Base-by-base conservation (phyloP, 2,888 invertebrate genomes). In the Drepana falcataria region DNA sequence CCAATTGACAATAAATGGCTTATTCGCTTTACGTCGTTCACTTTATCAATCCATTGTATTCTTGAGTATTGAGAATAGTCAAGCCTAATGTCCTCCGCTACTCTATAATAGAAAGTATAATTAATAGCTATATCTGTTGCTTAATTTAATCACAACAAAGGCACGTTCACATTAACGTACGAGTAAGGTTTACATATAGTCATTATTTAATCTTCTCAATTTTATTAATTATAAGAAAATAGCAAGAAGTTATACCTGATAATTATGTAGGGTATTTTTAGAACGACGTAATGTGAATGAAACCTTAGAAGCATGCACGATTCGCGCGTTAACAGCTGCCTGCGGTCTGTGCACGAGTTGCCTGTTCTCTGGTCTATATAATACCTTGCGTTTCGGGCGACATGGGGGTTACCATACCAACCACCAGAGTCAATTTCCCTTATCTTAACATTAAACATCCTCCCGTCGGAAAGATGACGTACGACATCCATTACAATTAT, bases 401-500 rank as follows among this genome's bases (percentile, higher is more conserved):
- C 79, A 63, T 73, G 79, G 85, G 87, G 77, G 85, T 77, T 79
- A 77, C 75, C 55, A 56, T 55, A 58, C 77, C 79, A 79, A 83
- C 88, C 80, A 88, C 87, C 90, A 91, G 88, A 86, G 88, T 90
- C 91, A 91, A 87, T 75, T 90, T 91, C 89, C 88, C 80, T 82
- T 77, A 81, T 86, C 81, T 89, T 87, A 88, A 85, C 70, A 73
- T 80, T 82, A 87, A 87, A 86, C 86, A 87, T 87, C 88, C 79
- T 79, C 77, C 75, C 81, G 79, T 83, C 80, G 69, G 70, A 81
- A 83, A 87, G 87, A 89, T 87, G 87, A 87, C 83, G 86, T 87
- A 90, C 90, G 91, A 90, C 89, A 89, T 84, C 73, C 80, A 89
- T 81, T 73, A 83, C 77, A 73, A 77, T 79, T 77, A 78, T 72